Percentiles rank a stretch among this genome's conserved stretches.
These are phyloP conservation scores for Nysson spinosus DNA, from an alignment of 2,888 invertebrate genomes.

Conservation along the genomic window DNA sequence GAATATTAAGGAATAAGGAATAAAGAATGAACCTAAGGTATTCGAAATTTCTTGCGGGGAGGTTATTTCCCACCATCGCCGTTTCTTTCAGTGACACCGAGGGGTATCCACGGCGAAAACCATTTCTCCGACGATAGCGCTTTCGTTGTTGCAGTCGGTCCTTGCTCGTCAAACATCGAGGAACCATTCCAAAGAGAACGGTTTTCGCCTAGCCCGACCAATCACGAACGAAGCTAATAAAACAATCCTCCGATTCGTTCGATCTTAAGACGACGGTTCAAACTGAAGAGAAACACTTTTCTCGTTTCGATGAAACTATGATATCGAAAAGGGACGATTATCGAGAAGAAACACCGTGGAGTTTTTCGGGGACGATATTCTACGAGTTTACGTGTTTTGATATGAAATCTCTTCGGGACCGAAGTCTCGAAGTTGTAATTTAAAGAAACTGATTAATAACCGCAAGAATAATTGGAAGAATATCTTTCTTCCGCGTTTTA, in stretches of 20 bases:
- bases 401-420: too few relatives aligned
- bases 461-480: too few relatives aligned
- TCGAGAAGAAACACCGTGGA: constrained; percentile 1
- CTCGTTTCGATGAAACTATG: constrained; percentile 23
- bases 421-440: too few relatives aligned
- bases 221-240: too few relatives aligned
- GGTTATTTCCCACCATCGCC: constrained; percentile 56
- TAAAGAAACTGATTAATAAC: too few relatives aligned
- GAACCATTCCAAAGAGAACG: too few relatives aligned
- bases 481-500: too few relatives aligned
- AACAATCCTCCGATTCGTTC: too few relatives aligned
- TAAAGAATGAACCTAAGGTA: too few relatives aligned
- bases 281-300: neutral
- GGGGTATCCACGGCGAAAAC: constrained; percentile 54
- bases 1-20: too few relatives aligned
- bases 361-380: constrained; percentile 3
- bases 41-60: constrained; percentile 49
- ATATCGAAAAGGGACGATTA: constrained; percentile 3
- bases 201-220: too few relatives aligned
- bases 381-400: constrained; percentile 29
- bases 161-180: constrained; percentile 53
- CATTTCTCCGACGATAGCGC: constrained; percentile 67
- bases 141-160: constrained; percentile 64
- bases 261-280: too few relatives aligned
- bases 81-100: constrained; percentile 44